These are phyloP conservation scores for Mamestra configurata DNA, from an alignment of 1,140 invertebrate species.

Conservation along the genomic window DNA sequence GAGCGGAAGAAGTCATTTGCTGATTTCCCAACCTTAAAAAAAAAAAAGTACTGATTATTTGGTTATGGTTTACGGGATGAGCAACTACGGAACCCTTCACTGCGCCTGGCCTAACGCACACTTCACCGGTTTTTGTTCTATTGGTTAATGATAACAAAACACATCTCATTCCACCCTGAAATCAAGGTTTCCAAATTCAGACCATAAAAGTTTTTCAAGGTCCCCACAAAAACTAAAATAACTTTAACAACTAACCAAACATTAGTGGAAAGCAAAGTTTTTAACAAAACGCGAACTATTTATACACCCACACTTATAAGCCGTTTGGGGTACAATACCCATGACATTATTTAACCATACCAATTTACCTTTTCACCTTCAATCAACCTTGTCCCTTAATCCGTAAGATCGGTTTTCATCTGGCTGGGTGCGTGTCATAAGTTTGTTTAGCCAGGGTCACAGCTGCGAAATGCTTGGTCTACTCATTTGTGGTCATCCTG, in stretches of 20 bases:
- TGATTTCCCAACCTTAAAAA: too few relatives aligned
- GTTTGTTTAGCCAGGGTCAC: slow-evolving; percentile 55
- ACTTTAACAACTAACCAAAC: slow-evolving; percentile 22
- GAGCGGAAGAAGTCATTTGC: too few relatives aligned
- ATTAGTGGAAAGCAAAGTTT: slow-evolving; percentile 41
- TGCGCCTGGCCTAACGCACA: too few relatives aligned
- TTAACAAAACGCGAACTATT: slow-evolving; percentile 45
- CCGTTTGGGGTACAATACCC: slow-evolving; percentile 25
- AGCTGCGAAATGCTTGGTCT: slow-evolving; percentile 60
- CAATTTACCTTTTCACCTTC: neutral
- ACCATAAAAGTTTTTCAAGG: neutral
- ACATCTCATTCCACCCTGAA: too few relatives aligned
- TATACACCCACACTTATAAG: slow-evolving; percentile 47
- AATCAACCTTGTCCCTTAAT: neutral
- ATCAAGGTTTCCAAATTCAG: too few relatives aligned
- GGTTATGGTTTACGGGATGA: too few relatives aligned
- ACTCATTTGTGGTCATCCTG: slow-evolving; percentile 63
- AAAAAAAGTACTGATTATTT: too few relatives aligned
- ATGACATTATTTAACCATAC: slow-evolving; percentile 40
- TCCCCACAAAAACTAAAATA: neutral
- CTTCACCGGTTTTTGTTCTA: too few relatives aligned
- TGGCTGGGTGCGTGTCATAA: neutral
- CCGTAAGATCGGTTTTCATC: slow-evolving; percentile 39
- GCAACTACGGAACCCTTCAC: too few relatives aligned
- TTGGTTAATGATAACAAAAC: too few relatives aligned